Evolutionary conservation across 2,888 invertebrate genomes (phyloP), one percentile per base, ranked within the genome.

Genomic region (Globia sparganii): DNA sequence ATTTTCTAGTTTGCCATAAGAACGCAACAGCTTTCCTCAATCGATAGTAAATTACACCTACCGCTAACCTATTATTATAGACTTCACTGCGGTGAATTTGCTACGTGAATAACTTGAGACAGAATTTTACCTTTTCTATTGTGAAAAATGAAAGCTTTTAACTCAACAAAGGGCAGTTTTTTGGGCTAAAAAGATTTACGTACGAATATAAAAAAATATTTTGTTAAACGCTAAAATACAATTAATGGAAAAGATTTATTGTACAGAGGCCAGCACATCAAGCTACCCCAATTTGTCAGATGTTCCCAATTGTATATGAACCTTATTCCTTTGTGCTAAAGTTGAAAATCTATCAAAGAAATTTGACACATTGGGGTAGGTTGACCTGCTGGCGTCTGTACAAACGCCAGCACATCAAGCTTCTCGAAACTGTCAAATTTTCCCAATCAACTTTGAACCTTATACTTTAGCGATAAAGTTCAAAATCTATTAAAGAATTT

Each of bases 51-150:
- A 82, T 80, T 74, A 80, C 15, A 68, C 81, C 25, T 31, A 6
- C 2, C 4, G 8, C 49, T 34, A 72, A 59, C 56, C 40, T 79
- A 58, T 66, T 79, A 84, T 84, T 84, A 84, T 40, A 37, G 53
- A 65, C 21, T 59, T 8, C 9, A 61, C 46, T 66, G 61, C 34
- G 28, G 59, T 21, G 56, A 69, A 79, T 53, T 49, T 56, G 53
- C 43, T 58, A 31, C 65, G 11, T 34, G 34, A 79, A 65, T 84
- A 64, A 68, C 5, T 40, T 11, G 43, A 58, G 28, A 37, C 11
- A 25, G 43, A 43, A 25, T 43, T 56, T 49, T 49, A 49, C n/a
- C 18, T 49, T 64, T 70, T 13, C 40, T 49, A 21, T 61, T 61
- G n/a, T 43, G 28, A 46, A 59, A 37, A 59, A 49, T 31, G 9